Conservation (phyloP, 2,797 vertebrate genomes). For the Nothura maculosa region DNA sequence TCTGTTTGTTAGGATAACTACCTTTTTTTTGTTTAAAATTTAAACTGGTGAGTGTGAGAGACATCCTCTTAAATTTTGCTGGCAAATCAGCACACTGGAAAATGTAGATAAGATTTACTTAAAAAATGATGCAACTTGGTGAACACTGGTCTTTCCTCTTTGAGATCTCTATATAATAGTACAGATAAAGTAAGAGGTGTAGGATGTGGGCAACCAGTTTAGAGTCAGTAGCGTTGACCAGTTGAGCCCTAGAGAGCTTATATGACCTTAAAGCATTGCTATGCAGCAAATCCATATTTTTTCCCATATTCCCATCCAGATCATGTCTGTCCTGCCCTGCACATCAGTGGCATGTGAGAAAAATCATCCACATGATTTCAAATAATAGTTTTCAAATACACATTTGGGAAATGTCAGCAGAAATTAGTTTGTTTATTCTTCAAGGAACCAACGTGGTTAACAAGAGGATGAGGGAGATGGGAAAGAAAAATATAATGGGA, state of each 20-base stretch:
- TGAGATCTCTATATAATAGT: neutral
- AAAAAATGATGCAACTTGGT: neutral
- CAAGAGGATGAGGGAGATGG: neutral
- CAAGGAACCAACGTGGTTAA: neutral
- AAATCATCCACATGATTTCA: neutral
- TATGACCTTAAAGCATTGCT: neutral
- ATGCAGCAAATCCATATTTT: neutral
- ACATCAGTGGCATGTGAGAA: neutral
- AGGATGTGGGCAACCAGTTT: neutral
- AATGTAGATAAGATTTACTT: neutral
- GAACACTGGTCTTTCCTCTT: neutral
- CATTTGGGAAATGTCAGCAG: neutral
- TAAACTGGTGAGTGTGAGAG: neutral
- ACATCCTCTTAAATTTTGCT: neutral
- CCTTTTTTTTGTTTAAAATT: neutral
- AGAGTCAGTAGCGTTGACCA: neutral
- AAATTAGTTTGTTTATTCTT: conserved; percentile 8
- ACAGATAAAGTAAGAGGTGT: neutral
- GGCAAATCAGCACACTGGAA: neutral
- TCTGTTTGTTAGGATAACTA: neutral
- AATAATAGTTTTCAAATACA: neutral
- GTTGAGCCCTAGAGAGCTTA: neutral
- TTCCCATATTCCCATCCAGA: neutral
- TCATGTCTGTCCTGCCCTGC: neutral
- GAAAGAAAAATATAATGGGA: conserved; percentile 25